Percentiles rank a stretch among this genome's conserved stretches.
phyloP scores from a whole-genome alignment of 1,140 invertebrate genomes.

The Forficula auricularia region DNA sequence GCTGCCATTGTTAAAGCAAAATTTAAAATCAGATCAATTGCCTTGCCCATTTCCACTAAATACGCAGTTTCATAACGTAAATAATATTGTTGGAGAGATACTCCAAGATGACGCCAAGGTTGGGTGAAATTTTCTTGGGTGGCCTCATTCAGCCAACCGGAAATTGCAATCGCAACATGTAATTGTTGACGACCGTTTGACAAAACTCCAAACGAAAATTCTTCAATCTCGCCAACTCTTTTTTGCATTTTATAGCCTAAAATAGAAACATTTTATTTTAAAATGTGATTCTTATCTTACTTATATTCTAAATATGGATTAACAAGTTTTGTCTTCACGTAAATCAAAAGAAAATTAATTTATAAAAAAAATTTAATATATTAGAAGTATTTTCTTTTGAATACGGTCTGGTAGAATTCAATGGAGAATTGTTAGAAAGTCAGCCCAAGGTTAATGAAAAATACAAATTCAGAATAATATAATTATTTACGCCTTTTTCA shows the following conservation, averaged over 20 bases:
- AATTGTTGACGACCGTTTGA: conserved; percentile 26
- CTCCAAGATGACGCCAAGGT: conserved; percentile 40
- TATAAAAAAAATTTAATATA: no score
- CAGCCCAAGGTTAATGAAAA: no score
- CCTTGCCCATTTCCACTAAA: conserved; percentile 42
- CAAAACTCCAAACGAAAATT: conserved; percentile 45
- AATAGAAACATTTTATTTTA: conserved; percentile 9
- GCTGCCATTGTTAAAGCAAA: conserved; percentile 47
- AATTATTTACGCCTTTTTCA: no score
- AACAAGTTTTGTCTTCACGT: no score
- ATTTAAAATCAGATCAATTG: conserved; percentile 42
- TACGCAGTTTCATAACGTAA: conserved; percentile 51
- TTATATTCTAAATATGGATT: conserved; percentile 2
- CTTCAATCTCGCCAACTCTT: conserved; percentile 48
- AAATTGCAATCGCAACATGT: conserved; percentile 46
- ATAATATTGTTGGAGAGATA: conserved; percentile 50
- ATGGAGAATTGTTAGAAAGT: no score
- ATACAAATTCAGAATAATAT: no score
- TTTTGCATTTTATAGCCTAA: conserved; percentile 54
- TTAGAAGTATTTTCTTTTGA: no score
- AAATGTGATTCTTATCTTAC: no score
- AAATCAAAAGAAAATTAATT: no score
- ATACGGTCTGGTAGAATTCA: no score
- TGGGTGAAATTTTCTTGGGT: conserved; percentile 28
- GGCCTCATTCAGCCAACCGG: conserved; percentile 41